Evolutionary conservation across 2,888 invertebrate genomes (phyloP), one percentile per base, ranked within the genome.

Genomic region (Ichneumoninae sp.): DNA sequence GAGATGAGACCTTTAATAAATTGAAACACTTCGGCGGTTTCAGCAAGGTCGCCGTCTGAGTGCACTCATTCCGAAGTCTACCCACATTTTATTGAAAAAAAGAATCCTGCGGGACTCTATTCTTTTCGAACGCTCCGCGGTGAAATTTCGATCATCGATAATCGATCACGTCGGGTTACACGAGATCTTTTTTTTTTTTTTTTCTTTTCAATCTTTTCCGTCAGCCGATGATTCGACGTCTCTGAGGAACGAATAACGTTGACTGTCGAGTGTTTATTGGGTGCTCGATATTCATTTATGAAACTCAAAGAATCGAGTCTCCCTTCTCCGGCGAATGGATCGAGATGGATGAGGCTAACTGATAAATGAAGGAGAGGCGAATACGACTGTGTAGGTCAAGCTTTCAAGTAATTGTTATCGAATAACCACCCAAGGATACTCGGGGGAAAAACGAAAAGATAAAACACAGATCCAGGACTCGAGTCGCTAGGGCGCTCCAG

Each of bases 401-500:
- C 88, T 89, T 89, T 88, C 85, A 85, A 85, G 87, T 86, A 81
- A 89, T 88, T 87, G 85, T 87, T 85, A 88, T 90, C 89, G 78
- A 85, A 85, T 86, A 86, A 90, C 76, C 85, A 83, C 87, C 85
- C 88, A 89, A 75, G 63, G 36, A 26, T 10, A 22, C 44, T 30
- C 5, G 80, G 33, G 57, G 4, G 60, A 36, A 50, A 68, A 66
- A 77, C 47, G 19, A 54, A 6, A 71, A 66, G 44, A 22, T 83
- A 88, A 86, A 85, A 87, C 88, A 87, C 85, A 80, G 85, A 77
- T 86, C 81, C 74, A 86, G 88, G 80, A 88, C 86, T 88, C 80
- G 85, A 85, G 83, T 76, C 50, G 60, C 81, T 81, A 10, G 22
- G 79, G 84, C 77, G 85, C 84, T 86, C 86, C 84, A 87, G 83